Percentiles rank a stretch among this genome's conserved stretches.
Conservation (phyloP, 1,140 invertebrate genomes). For the Panagrolaimus sp. region DNA sequence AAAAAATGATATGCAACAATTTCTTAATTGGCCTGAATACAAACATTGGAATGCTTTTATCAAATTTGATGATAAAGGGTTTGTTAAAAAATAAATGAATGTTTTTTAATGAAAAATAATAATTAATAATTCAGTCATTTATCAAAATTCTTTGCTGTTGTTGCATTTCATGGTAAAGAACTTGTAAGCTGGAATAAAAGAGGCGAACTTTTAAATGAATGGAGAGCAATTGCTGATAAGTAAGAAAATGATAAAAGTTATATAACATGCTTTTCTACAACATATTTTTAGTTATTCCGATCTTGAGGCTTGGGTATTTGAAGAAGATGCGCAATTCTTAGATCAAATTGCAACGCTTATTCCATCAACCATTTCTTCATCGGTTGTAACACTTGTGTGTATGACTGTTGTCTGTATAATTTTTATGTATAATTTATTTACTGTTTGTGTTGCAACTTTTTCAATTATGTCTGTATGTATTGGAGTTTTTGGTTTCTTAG, state of each 20-base stretch:
- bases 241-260: slow-evolving; percentile 13
- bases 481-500: slow-evolving; percentile 61
- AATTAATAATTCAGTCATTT: too few species aligned
- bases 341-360: slow-evolving; percentile 60
- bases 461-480: slow-evolving; percentile 60
- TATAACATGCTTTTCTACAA: slow-evolving; percentile 3
- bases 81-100: not conserved
- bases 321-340: slow-evolving; percentile 46
- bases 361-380: slow-evolving; percentile 60
- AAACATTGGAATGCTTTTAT: slow-evolving; percentile 52
- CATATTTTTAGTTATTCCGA: slow-evolving; percentile 39
- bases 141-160: slow-evolving; percentile 39
- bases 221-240: slow-evolving; percentile 47
- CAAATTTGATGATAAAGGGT: slow-evolving; percentile 26
- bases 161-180: slow-evolving; percentile 45
- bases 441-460: slow-evolving; percentile 59
- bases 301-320: slow-evolving; percentile 36
- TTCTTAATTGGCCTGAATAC: slow-evolving; percentile 52
- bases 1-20: slow-evolving; percentile 33
- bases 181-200: slow-evolving; percentile 44
- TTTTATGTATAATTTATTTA: slow-evolving; percentile 61
- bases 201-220: slow-evolving; percentile 36
- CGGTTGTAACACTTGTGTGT: slow-evolving; percentile 59
- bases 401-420: slow-evolving; percentile 61
- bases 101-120: too few species aligned